These are phyloP conservation scores for Dendropsophus ebraccatus DNA, from an alignment of 2,113 vertebrate species.

Conservation along the genomic window DNA sequence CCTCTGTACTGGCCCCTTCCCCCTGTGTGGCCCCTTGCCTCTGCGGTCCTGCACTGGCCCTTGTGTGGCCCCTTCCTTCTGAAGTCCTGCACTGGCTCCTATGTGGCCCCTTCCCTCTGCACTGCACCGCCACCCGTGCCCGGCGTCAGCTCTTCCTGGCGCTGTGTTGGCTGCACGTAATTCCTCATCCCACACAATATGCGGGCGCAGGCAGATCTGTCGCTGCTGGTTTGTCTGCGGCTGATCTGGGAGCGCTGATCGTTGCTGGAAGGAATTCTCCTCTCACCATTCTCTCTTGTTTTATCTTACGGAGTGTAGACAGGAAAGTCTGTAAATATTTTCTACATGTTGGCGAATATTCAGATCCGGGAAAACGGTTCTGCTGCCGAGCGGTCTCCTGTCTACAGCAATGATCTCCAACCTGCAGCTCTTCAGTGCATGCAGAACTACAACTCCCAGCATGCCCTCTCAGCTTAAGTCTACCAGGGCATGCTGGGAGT, in stretches of 20 bases:
- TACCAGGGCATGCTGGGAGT: no score
- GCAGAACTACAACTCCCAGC: no score
- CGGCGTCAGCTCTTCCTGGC: not conserved
- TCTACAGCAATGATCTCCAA: no score
- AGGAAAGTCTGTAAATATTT: constrained; percentile 4
- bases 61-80: no score
- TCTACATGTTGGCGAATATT: not conserved
- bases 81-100: no score
- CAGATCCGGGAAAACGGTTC: not conserved
- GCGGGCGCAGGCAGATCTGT: constrained; percentile 14
- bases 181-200: constrained; percentile 1
- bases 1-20: no score
- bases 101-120: no score
- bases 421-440: no score
- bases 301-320: constrained; percentile 19
- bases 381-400: not conserved
- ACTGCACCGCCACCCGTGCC: not conserved
- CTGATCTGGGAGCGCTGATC: not conserved
- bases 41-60: no score
- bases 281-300: constrained; percentile 4
- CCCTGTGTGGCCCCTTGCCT: no score
- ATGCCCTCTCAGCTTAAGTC: no score
- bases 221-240: constrained; percentile 30
- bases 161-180: not conserved
- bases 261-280: constrained; percentile 8